A percentile compares a stretch with the other conserved stretches of the same genome.
These are phyloP conservation scores for Crypturellus undulatus DNA, from an alignment of 2,113 vertebrate genomes.

Conservation along the genomic window DNA sequence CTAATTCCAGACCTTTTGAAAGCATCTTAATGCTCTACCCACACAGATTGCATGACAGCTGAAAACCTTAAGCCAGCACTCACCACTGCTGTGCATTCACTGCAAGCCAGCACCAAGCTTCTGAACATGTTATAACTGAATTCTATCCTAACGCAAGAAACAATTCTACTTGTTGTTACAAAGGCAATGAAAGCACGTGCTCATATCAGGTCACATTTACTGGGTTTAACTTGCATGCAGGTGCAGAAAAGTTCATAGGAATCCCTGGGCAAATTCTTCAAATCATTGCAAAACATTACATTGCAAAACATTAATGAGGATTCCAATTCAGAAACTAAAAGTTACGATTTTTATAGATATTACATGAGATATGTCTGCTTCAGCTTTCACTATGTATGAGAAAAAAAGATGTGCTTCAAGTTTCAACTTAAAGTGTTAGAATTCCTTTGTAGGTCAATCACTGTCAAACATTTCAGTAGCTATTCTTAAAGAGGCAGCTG, in stretches of 20 bases:
- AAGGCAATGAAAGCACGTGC: not conserved
- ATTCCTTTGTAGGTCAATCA: no score
- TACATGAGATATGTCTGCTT: not conserved
- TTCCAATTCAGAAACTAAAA: not conserved
- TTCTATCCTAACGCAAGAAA: not conserved
- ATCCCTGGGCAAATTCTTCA: not conserved
- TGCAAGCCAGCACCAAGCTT: not conserved
- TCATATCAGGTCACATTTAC: not conserved
- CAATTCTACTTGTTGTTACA: not conserved
- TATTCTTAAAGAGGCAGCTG: not conserved
- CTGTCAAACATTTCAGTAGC: no score
- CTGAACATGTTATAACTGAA: rapidly evolving
- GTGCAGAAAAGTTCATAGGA: not conserved
- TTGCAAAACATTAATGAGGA: not conserved
- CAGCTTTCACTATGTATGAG: not conserved
- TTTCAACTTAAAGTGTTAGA: not conserved
- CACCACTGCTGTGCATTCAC: not conserved
- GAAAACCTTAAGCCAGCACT: not conserved
- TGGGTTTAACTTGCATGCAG: not conserved
- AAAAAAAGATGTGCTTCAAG: not conserved
- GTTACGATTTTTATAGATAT: not conserved
- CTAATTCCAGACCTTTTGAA: not conserved
- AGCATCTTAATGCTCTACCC: not conserved
- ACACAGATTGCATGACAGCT: rapidly evolving
- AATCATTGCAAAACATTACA: not conserved